A percentile compares a stretch with the other conserved stretches of the same genome.
phyloP scores from a whole-genome alignment of 2,797 vertebrate species.

The Leontopithecus rosalia region DNA sequence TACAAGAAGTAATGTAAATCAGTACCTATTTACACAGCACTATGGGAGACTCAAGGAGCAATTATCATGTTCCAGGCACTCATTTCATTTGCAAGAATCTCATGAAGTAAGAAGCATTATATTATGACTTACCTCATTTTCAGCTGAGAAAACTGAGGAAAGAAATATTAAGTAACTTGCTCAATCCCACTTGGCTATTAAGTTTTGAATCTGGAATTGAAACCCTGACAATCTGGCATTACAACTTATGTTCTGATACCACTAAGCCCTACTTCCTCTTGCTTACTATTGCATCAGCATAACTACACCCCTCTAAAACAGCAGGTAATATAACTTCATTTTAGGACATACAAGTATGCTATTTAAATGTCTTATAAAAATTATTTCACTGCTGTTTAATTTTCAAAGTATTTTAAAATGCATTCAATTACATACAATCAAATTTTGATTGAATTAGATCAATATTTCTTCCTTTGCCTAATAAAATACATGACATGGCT shows the following conservation, averaged over 20 bases:
- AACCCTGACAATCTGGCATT: neutral
- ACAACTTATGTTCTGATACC: neutral
- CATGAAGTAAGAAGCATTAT: neutral
- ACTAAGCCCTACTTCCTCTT: neutral
- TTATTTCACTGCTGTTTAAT: conserved; percentile 9
- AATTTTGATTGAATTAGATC: conserved; percentile 11
- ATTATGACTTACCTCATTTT: conserved; percentile 9
- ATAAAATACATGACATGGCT: neutral
- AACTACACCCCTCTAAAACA: neutral
- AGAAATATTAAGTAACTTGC: neutral
- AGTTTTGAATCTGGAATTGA: neutral
- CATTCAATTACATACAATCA: neutral
- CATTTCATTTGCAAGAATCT: neutral
- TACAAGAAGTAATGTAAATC: neutral
- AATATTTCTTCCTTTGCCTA: neutral
- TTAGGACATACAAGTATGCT: neutral
- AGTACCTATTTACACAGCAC: neutral
- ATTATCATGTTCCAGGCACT: neutral
- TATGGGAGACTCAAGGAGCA: neutral
- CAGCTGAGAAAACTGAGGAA: conserved; percentile 4
- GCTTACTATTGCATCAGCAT: neutral
- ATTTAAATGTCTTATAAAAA: neutral
- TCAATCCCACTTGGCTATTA: neutral
- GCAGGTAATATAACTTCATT: neutral
- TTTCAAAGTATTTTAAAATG: conserved; percentile 4